phyloP scores from a whole-genome alignment of 2,888 invertebrate species.

The Tipula unca region DNA sequence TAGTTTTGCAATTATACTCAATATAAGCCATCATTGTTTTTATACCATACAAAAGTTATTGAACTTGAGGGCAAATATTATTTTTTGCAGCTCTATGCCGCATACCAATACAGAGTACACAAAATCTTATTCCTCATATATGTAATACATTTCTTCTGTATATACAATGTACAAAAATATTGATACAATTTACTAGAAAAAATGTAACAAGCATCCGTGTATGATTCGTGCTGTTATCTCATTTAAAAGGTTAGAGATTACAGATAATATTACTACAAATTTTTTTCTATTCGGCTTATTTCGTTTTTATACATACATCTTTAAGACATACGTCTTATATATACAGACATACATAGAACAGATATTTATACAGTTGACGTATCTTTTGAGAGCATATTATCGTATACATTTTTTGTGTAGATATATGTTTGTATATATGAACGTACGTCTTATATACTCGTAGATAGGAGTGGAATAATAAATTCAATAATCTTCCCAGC shows the following conservation, averaged over 20 bases:
- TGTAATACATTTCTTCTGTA: no score
- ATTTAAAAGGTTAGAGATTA: neutral
- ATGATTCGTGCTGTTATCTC: neutral
- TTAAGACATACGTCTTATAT: neutral
- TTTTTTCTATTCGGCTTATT: neutral
- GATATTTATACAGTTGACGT: neutral
- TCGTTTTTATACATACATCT: neutral
- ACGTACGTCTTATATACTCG: neutral
- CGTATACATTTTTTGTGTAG: neutral
- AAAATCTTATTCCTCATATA: no score
- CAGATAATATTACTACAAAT: neutral
- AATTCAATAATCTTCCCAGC: neutral
- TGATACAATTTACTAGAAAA: neutral
- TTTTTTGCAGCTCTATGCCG: no score
- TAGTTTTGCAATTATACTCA: no score
- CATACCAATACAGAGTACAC: no score
- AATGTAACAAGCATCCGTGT: neutral
- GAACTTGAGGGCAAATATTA: no score
- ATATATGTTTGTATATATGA: neutral
- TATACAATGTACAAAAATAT: neutral
- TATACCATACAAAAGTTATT: no score
- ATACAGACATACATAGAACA: neutral
- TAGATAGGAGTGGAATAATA: neutral
- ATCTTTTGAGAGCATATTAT: neutral
- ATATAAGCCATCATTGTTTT: no score